Evolutionary conservation across 2,797 vertebrate species (phyloP).

Genomic region (Cryptoprocta ferox): DNA sequence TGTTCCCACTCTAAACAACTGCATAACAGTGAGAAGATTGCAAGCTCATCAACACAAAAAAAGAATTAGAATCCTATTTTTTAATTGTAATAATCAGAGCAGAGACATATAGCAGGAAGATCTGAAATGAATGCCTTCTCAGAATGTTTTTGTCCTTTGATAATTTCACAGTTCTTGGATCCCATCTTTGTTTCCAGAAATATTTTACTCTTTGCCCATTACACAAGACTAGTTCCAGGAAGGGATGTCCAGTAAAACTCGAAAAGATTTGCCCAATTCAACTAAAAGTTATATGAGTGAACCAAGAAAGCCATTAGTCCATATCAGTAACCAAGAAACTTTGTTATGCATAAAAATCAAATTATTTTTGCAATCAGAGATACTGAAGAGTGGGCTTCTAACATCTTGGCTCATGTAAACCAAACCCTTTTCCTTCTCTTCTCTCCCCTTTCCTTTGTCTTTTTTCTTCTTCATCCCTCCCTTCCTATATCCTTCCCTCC

Average conservation of each 20-base stretch:
- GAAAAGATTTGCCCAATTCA: neutral
- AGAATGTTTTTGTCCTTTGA: neutral
- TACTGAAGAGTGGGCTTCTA: neutral
- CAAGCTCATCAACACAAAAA: neutral
- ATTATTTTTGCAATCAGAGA: neutral
- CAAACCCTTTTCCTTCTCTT: neutral
- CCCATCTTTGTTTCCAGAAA: neutral
- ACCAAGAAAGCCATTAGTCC: neutral
- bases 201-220: neutral
- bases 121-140: neutral
- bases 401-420: neutral
- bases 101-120: neutral
- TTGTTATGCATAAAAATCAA: neutral
- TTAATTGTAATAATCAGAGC: neutral
- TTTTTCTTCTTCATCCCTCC: too few species aligned
- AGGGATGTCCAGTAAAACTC: neutral
- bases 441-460: neutral
- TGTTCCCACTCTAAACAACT: neutral
- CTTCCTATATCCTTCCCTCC: too few species aligned
- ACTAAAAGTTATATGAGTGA: neutral
- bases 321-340: neutral
- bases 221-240: neutral
- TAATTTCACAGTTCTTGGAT: neutral
- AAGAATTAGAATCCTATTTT: neutral
- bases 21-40: neutral